Percentiles rank a stretch among this genome's conserved stretches.
Evolutionary conservation across 1,140 invertebrate species (phyloP).

Genomic region (Harpegnathos saltator): DNA sequence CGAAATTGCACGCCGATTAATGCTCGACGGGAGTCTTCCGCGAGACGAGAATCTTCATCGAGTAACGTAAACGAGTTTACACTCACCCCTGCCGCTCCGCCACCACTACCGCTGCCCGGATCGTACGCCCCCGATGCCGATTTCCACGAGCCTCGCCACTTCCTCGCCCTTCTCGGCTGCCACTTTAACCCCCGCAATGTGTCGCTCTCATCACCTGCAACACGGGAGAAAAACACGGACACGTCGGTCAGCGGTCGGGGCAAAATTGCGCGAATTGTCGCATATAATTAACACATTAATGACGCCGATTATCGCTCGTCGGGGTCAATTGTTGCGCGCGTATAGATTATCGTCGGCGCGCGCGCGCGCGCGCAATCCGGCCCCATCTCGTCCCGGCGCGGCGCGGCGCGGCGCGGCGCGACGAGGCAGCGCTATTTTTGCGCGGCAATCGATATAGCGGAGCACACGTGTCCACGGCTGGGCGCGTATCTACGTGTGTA

Average conservation of each 20-base stretch:
- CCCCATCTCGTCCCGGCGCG: not conserved
- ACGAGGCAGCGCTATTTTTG: slow-evolving; percentile 3
- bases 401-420: no score
- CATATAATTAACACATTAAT: not conserved
- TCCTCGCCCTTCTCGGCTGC: slow-evolving; percentile 66
- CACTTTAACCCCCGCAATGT: slow-evolving; percentile 76
- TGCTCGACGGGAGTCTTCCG: not conserved
- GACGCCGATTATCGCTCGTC: not conserved
- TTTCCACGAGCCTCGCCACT: slow-evolving; percentile 81
- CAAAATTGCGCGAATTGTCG: no score
- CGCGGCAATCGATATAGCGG: slow-evolving; percentile 25
- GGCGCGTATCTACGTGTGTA: not conserved
- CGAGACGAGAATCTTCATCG: no score
- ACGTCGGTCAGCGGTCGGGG: not conserved
- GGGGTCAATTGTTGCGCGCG: not conserved
- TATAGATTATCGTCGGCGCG: slow-evolving; percentile 9
- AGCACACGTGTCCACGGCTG: not conserved
- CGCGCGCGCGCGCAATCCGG: no score
- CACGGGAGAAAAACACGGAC: slow-evolving; percentile 39
- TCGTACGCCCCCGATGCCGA: slow-evolving; percentile 81
- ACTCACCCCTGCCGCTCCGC: slow-evolving; percentile 84
- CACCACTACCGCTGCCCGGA: slow-evolving; percentile 85
- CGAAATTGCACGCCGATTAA: not conserved
- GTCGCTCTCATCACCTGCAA: slow-evolving; percentile 83
- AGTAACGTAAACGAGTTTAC: slow-evolving; percentile 12